Conservation (phyloP, 2,888 invertebrate species). For the Synergus japonicus region DNA sequence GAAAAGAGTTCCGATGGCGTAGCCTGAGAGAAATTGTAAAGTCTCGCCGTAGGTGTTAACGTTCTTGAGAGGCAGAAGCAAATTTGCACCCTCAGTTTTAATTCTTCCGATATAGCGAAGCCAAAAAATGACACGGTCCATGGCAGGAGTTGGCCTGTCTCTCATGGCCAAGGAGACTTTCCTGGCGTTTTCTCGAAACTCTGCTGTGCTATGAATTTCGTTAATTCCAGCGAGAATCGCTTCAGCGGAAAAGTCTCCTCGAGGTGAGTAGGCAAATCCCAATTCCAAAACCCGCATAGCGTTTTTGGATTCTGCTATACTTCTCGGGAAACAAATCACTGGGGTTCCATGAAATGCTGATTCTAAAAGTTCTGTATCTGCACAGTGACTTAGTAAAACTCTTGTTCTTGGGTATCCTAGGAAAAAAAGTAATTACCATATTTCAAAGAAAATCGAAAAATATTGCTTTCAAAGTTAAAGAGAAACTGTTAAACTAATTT, state of each 20-base stretch:
- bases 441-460: slow-evolving; percentile 2
- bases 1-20: slow-evolving; percentile 65
- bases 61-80: slow-evolving; percentile 59
- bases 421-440: background rate
- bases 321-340: slow-evolving; percentile 73
- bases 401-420: slow-evolving; percentile 70
- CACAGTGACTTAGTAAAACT: slow-evolving; percentile 71
- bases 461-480: background rate
- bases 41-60: slow-evolving; percentile 67
- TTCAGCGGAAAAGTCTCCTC: slow-evolving; percentile 56
- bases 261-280: slow-evolving; percentile 63
- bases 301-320: slow-evolving; percentile 65
- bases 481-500: slow-evolving; percentile 14
- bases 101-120: slow-evolving; percentile 68
- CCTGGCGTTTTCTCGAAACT: slow-evolving; percentile 70
- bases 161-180: slow-evolving; percentile 70
- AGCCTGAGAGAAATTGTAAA: slow-evolving; percentile 64
- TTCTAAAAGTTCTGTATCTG: slow-evolving; percentile 72
- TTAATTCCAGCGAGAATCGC: slow-evolving; percentile 58
- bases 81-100: slow-evolving; percentile 61
- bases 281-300: slow-evolving; percentile 65
- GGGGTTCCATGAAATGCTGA: slow-evolving; percentile 72
- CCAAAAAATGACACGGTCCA: slow-evolving; percentile 72
- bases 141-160: slow-evolving; percentile 70
- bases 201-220: slow-evolving; percentile 63